Conservation (phyloP, 2,888 invertebrate species). For the Liodrosophila aerea region DNA sequence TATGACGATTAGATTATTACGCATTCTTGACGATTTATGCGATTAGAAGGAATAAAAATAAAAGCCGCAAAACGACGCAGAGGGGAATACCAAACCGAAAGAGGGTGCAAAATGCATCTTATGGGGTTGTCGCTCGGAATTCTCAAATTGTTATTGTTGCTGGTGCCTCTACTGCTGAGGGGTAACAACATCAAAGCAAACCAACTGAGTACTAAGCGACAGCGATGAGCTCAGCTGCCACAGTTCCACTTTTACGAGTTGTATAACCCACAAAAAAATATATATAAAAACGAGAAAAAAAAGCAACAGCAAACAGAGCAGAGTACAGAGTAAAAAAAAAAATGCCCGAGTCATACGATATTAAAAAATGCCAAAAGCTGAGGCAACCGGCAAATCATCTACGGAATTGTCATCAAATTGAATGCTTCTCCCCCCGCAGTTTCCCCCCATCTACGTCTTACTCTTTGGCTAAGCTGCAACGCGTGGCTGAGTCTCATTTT, state of each 20-base stretch:
- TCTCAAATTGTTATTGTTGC: slow-evolving; percentile 54
- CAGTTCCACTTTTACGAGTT: slow-evolving; percentile 57
- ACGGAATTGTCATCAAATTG: slow-evolving; percentile 76
- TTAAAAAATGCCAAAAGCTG: slow-evolving; percentile 75
- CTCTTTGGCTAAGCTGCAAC: slow-evolving; percentile 66
- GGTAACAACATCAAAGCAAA: slow-evolving; percentile 52
- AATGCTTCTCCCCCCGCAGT: slow-evolving; percentile 44
- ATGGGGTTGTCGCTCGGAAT: slow-evolving; percentile 16
- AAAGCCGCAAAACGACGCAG: slow-evolving; percentile 30
- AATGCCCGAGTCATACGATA: slow-evolving; percentile 61
- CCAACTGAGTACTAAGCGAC: slow-evolving; percentile 9
- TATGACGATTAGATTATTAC: slow-evolving; percentile 77
- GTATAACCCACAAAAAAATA: slow-evolving; percentile 27
- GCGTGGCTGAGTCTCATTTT: slow-evolving; percentile 66
- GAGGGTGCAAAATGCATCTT: slow-evolving; percentile 39
- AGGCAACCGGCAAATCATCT: slow-evolving; percentile 76
- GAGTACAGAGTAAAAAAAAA: slow-evolving; percentile 20
- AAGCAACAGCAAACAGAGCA: neutral
- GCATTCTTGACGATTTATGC: slow-evolving; percentile 75
- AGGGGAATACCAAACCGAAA: neutral
- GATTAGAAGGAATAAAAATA: slow-evolving; percentile 59
- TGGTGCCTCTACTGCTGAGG: slow-evolving; percentile 7
- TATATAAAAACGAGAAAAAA: slow-evolving; percentile 1
- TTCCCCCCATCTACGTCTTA: slow-evolving; percentile 18
- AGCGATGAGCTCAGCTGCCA: slow-evolving; percentile 68